phyloP scores from a whole-genome alignment of 2,797 vertebrate genomes.

The Melanotaenia trifasciata region DNA sequence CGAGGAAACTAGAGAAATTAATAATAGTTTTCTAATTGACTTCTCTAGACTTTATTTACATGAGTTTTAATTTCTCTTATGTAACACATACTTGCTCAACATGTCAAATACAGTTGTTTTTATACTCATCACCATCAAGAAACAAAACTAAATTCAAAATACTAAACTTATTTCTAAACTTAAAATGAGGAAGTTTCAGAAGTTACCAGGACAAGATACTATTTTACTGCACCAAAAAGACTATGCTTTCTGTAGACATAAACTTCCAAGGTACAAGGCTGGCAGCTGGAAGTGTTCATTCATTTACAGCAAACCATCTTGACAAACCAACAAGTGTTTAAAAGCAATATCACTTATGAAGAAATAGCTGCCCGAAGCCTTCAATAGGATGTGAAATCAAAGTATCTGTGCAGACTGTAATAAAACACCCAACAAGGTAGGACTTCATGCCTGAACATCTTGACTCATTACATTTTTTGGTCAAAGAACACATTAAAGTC shows the following conservation, averaged over 20 bases:
- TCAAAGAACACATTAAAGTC: not conserved
- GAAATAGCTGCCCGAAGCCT: not conserved
- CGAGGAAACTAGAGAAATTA: not conserved
- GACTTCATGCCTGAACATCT: not conserved
- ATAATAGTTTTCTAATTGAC: not conserved
- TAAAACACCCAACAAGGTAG: not conserved
- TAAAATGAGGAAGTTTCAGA: conserved; percentile 1
- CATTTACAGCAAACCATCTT: not conserved
- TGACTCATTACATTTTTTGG: not conserved
- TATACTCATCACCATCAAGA: not conserved
- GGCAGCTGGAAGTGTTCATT: not conserved
- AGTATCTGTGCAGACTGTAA: not conserved
- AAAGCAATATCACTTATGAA: not conserved
- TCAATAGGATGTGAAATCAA: not conserved
- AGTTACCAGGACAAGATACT: not conserved
- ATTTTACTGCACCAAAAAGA: not conserved
- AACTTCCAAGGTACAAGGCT: not conserved
- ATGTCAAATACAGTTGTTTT: not conserved
- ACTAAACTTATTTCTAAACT: not conserved
- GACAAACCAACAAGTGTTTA: not conserved
- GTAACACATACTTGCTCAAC: not conserved
- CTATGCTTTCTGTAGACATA: not conserved
- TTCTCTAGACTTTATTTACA: not conserved
- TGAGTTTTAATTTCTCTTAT: not conserved
- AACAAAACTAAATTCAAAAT: not conserved